Evolutionary conservation across 1,140 invertebrate genomes (phyloP).

Genomic region (Listronotus oregonensis): DNA sequence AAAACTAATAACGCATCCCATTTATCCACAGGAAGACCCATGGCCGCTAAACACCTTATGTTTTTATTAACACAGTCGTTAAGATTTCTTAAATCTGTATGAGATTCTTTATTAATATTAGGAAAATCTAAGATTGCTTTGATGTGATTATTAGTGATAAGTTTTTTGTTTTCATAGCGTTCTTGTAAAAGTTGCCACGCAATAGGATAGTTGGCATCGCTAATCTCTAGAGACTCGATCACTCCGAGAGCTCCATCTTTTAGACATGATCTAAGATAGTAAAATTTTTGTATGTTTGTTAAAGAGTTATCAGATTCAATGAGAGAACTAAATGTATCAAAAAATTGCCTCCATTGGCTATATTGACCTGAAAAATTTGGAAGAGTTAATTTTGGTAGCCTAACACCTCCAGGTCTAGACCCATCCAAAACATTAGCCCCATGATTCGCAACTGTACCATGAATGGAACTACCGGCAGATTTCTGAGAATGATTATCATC

Average conservation of each 20-base stretch:
- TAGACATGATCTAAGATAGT: conserved; percentile 21
- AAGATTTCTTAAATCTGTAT: not conserved
- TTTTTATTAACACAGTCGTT: too few relatives aligned
- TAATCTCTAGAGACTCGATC: conserved; percentile 4
- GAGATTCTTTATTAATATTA: not conserved
- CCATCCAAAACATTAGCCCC: not conserved
- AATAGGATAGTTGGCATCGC: not conserved
- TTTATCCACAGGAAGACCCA: too few relatives aligned
- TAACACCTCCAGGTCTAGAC: not conserved
- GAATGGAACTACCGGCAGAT: not conserved
- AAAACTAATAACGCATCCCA: too few relatives aligned
- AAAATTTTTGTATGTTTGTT: conserved; percentile 20
- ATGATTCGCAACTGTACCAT: not conserved
- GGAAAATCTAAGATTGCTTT: conserved; percentile 5
- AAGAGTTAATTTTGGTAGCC: conserved; percentile 16
- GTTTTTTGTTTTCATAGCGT: conserved; percentile 2
- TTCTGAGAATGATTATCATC: too few relatives aligned
- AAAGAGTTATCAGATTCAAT: conserved; percentile 10
- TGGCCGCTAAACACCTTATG: too few relatives aligned
- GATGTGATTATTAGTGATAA: conserved; percentile 1
- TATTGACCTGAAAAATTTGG: conserved; percentile 16
- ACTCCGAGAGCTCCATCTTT: conserved; percentile 3
- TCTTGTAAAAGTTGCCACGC: conserved; percentile 6
- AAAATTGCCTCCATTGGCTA: conserved; percentile 18
- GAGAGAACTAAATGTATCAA: conserved; percentile 17